phyloP scores from a whole-genome alignment of 2,888 invertebrate genomes.

The Caenorhabditis japonica region DNA sequence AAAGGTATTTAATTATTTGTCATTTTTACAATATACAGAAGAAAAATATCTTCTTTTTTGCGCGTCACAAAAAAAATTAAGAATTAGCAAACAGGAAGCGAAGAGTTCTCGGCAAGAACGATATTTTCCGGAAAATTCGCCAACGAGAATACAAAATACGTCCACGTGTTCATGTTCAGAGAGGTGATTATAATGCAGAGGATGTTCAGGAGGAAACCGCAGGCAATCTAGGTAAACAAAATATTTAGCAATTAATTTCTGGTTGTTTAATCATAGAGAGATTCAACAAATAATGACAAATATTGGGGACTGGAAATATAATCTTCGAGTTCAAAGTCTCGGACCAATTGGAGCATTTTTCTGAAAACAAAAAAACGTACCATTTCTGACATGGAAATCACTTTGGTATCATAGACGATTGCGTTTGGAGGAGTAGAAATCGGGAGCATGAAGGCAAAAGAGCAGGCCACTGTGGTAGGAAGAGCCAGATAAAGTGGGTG shows the following conservation, averaged over 20 bases:
- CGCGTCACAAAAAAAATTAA: no score
- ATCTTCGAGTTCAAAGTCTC: no score
- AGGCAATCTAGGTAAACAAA: no score
- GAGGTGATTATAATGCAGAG: conserved; percentile 59
- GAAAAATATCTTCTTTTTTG: no score
- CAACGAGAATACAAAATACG: conserved; percentile 58
- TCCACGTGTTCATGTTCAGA: conserved; percentile 62
- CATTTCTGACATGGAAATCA: conserved; percentile 66
- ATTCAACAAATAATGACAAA: no score
- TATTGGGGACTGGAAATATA: not conserved
- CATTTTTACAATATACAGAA: no score
- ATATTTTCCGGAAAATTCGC: conserved; percentile 45
- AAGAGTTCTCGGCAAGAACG: conserved; percentile 10
- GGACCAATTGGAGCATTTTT: no score
- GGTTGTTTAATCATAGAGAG: no score
- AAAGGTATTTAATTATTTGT: no score
- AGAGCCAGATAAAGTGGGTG: conserved; percentile 78
- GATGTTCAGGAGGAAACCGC: conserved; percentile 61
- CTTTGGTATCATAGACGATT: conserved; percentile 78
- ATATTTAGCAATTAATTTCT: conserved; percentile 13
- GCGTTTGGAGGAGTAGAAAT: conserved; percentile 82
- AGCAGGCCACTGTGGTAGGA: conserved; percentile 77
- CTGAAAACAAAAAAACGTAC: conserved; percentile 24
- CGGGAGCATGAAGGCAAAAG: conserved; percentile 79
- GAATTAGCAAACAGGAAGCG: conserved; percentile 23